Evolutionary conservation across 2,113 vertebrate genomes (phyloP).

Genomic region (Ceuthmochares aereus): DNA sequence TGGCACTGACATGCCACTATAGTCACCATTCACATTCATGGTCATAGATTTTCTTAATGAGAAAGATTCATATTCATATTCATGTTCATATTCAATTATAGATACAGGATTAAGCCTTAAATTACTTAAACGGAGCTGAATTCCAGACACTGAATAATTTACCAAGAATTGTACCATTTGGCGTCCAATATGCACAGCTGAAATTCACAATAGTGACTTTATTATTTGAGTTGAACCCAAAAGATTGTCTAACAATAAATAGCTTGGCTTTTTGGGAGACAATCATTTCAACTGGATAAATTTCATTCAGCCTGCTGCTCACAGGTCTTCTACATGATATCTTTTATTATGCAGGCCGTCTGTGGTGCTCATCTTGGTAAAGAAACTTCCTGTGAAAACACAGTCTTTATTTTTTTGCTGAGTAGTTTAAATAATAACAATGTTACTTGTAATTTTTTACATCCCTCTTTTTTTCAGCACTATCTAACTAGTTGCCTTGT

Average conservation of each 20-base stretch:
- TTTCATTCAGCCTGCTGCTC: not conserved
- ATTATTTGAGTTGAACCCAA: not conserved
- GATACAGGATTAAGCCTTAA: not conserved
- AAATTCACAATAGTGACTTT: not conserved
- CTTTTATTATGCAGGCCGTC: not conserved
- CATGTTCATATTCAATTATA: not conserved
- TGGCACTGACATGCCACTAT: not conserved
- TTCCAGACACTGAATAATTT: not conserved
- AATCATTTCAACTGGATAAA: not conserved
- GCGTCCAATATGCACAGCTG: not conserved
- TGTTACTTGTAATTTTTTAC: not conserved
- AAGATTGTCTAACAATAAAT: not conserved
- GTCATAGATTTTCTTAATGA: not conserved
- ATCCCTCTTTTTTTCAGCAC: not conserved
- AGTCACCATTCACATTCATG: not conserved
- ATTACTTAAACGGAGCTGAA: not conserved
- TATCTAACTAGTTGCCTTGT: not conserved
- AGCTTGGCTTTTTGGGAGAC: not conserved
- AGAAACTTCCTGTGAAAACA: not conserved
- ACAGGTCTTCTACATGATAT: not conserved
- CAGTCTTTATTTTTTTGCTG: not conserved
- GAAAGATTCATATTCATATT: not conserved
- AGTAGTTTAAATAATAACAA: not conserved
- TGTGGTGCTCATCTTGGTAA: not conserved
- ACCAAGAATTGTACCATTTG: not conserved